Conservation (phyloP, 2,888 invertebrate species). For the Schizaphis graminum region DNA sequence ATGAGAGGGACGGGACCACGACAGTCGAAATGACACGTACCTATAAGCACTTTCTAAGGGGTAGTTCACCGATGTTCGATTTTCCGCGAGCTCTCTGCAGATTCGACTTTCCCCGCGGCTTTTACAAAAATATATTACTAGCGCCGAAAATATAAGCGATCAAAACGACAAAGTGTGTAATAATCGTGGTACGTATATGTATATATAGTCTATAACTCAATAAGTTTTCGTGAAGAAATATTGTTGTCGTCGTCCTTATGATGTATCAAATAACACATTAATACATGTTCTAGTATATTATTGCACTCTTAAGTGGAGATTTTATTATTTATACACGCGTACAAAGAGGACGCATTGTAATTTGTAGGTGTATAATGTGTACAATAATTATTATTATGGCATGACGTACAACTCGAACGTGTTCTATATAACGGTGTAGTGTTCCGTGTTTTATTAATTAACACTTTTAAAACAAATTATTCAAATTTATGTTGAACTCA, state of each 20-base stretch:
- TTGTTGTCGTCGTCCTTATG: not conserved
- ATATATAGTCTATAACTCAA: no score
- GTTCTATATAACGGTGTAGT: not conserved
- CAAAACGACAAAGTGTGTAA: not conserved
- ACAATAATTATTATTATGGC: not conserved
- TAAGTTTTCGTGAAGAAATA: not conserved
- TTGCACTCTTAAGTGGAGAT: not conserved
- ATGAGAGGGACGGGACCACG: not conserved
- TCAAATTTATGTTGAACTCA: not conserved
- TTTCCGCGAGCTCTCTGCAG: not conserved
- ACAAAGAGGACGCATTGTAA: not conserved
- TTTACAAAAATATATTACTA: not conserved
- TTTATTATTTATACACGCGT: not conserved
- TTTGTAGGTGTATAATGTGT: not conserved
- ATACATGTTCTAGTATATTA: no score
- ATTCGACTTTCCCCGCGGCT: not conserved
- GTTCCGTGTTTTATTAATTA: slow-evolving; percentile 4
- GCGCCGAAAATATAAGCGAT: not conserved
- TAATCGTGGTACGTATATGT: not conserved
- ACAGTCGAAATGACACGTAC: not conserved
- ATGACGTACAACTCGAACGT: not conserved
- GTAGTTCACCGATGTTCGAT: not conserved
- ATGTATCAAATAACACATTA: not conserved
- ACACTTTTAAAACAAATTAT: not conserved
- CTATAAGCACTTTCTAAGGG: not conserved